Evolutionary conservation across 2,888 invertebrate genomes (phyloP).

Genomic region (Esperia sulphurella): DNA sequence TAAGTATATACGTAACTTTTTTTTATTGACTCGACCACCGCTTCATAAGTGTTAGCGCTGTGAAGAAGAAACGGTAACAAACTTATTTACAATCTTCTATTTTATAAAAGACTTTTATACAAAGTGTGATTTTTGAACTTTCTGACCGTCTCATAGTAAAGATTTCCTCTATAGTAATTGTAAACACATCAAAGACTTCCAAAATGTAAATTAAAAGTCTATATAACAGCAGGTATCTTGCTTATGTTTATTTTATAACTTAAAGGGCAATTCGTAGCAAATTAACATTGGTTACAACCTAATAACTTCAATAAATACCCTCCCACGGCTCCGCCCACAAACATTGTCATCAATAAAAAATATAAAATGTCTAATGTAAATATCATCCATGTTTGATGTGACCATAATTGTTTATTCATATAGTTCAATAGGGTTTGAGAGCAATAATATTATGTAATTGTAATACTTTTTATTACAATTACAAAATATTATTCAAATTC

Average conservation of each 20-base stretch:
- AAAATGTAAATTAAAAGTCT: background rate
- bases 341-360: slow-evolving; percentile 12
- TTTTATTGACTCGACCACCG: no score
- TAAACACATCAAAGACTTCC: no score
- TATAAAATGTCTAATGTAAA: slow-evolving; percentile 11
- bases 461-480: no score
- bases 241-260: background rate
- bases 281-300: slow-evolving; percentile 19
- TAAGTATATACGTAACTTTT: no score
- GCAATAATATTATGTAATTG: background rate
- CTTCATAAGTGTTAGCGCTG: no score
- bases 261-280: slow-evolving; percentile 22
- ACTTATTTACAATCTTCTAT: no score
- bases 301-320: slow-evolving; percentile 32
- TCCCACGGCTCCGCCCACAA: slow-evolving; percentile 39
- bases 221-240: background rate
- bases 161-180: no score
- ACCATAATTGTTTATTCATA: background rate
- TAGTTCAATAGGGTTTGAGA: background rate
- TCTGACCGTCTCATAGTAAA: no score
- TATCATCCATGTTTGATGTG: background rate
- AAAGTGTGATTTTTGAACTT: no score
- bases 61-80: no score
- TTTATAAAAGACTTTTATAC: no score
- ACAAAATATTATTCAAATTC: no score